A percentile compares a stretch with the other conserved stretches of the same genome.
These are phyloP conservation scores for Lepidostoma basale DNA, from an alignment of 1,140 invertebrate species.

Conservation along the genomic window DNA sequence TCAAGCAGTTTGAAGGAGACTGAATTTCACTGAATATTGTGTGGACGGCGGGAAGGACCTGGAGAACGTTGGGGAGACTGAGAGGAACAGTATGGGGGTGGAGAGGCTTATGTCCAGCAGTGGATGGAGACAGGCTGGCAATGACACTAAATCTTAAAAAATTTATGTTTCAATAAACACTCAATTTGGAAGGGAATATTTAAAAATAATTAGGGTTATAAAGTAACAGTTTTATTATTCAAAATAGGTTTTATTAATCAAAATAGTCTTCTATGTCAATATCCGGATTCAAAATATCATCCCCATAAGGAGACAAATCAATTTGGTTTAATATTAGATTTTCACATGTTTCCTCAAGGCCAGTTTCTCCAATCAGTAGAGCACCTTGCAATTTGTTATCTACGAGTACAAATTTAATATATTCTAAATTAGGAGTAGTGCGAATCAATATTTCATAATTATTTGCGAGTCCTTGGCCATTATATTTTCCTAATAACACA, in stretches of 20 bases:
- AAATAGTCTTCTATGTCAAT: conserved; percentile 99
- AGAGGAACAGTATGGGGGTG: too few relatives aligned
- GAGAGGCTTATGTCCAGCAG: too few relatives aligned
- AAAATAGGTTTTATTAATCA: conserved; percentile 69
- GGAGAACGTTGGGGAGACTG: too few relatives aligned
- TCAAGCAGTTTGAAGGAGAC: too few relatives aligned
- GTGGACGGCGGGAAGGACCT: too few relatives aligned
- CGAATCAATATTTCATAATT: conserved; percentile 89
- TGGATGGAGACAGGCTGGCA: too few relatives aligned
- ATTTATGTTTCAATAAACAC: too few relatives aligned
- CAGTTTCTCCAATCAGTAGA: conserved; percentile 95
- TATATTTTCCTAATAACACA: conserved; percentile 90
- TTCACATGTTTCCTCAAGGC: conserved; percentile 97
- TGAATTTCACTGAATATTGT: too few relatives aligned
- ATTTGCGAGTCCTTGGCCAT: conserved; percentile 85
- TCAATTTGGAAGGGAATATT: too few relatives aligned
- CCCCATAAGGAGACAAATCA: conserved; percentile 86
- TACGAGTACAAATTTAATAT: conserved; percentile 89
- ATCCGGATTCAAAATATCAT: conserved; percentile 92
- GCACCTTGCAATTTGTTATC: conserved; percentile 90
- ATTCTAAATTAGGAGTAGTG: conserved; percentile 83
- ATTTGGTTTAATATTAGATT: conserved; percentile 96
- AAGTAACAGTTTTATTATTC: too few relatives aligned
- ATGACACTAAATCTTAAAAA: too few relatives aligned
- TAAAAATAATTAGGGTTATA: too few relatives aligned